Evolutionary conservation across 1,140 invertebrate species (phyloP).

Genomic region (Eriocheir sinensis): DNA sequence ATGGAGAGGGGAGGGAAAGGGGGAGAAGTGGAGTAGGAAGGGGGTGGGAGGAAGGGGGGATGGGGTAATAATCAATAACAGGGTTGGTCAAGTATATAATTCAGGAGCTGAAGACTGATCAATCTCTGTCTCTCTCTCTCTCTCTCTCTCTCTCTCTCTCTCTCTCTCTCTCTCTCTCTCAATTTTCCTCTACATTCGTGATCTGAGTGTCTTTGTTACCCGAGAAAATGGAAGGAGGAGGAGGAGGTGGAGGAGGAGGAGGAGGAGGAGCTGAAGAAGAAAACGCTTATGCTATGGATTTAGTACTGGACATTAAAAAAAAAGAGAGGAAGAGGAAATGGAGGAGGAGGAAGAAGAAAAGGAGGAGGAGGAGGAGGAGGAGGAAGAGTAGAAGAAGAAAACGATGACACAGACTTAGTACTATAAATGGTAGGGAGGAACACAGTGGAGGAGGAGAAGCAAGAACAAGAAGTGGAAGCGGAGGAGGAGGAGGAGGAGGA

Average conservation of each 20-base stretch:
- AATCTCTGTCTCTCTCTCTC: constrained; percentile 15
- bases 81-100: constrained; percentile 11
- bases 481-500: too few relatives aligned
- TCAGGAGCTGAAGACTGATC: neutral
- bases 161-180: constrained; percentile 14
- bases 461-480: too few relatives aligned
- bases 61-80: neutral
- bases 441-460: too few relatives aligned
- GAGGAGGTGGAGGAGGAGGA: neutral
- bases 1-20: neutral
- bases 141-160: constrained; percentile 21
- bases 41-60: neutral
- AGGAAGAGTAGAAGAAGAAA: too few relatives aligned
- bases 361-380: too few relatives aligned
- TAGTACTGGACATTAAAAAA: too few relatives aligned
- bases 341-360: too few relatives aligned
- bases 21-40: neutral
- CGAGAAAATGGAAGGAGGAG: neutral
- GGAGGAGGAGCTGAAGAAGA: neutral
- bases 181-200: neutral
- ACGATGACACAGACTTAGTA: too few relatives aligned
- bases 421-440: too few relatives aligned
- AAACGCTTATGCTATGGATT: too few relatives aligned
- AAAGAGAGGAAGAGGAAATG: too few relatives aligned
- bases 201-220: neutral